phyloP scores from a whole-genome alignment of 2,888 invertebrate species.

The Phragmatobia fuliginosa region DNA sequence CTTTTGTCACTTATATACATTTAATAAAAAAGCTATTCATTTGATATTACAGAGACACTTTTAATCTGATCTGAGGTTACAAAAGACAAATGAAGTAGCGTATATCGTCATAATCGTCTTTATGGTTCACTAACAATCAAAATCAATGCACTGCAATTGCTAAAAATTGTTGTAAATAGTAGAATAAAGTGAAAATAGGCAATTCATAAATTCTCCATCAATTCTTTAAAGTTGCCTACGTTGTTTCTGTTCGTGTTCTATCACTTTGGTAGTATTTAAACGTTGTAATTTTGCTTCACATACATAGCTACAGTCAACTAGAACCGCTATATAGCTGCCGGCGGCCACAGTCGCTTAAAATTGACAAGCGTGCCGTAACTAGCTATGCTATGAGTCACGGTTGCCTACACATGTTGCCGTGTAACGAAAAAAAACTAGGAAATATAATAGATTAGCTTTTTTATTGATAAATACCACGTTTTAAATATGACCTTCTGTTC shows the following conservation, averaged over 20 bases:
- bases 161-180: neutral
- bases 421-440: conserved; percentile 46
- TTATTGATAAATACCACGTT: conserved; percentile 3
- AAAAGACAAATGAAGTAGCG: neutral
- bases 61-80: too few relatives aligned
- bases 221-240: neutral
- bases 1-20: too few relatives aligned
- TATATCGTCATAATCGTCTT: neutral
- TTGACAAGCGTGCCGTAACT: conserved; percentile 45
- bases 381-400: conserved; percentile 62
- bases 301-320: conserved; percentile 33
- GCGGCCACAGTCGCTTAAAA: conserved; percentile 38
- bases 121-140: neutral
- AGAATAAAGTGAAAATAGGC: neutral
- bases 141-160: neutral
- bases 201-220: neutral
- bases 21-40: too few relatives aligned
- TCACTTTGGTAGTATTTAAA: neutral
- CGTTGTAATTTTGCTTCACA: conserved; percentile 8
- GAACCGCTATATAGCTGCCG: conserved; percentile 37
- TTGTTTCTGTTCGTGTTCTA: neutral
- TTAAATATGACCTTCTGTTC: neutral
- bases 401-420: conserved; percentile 61
- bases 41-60: too few relatives aligned
- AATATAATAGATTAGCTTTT: conserved; percentile 26